These are phyloP conservation scores for Dione vanillae DNA, from an alignment of 2,888 invertebrate species.

Conservation along the genomic window DNA sequence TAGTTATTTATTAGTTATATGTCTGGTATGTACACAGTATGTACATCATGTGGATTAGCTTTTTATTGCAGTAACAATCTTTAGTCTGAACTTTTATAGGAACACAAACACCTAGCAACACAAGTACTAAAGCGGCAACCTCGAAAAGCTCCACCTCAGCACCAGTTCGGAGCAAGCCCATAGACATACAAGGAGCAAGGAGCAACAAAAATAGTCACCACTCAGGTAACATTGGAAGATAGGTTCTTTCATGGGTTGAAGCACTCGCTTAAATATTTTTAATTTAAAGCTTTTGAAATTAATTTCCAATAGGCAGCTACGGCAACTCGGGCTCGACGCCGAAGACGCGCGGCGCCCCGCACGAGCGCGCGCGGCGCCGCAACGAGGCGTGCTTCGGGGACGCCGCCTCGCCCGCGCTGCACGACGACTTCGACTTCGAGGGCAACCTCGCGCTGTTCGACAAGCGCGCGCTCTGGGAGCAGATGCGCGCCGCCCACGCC, in stretches of 20 bases:
- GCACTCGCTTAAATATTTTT: no score
- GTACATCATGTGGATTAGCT: neutral
- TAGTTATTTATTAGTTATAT: no score
- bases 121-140: constrained; percentile 35
- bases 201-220: constrained; percentile 54
- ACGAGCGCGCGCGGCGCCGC: constrained; percentile 79
- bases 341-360: constrained; percentile 62
- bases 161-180: constrained; percentile 69
- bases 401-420: constrained; percentile 85
- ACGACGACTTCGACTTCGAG: constrained; percentile 96
- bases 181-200: constrained; percentile 66
- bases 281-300: neutral
- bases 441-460: constrained; percentile 96
- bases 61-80: neutral
- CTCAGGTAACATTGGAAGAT: constrained; percentile 52
- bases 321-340: constrained; percentile 56
- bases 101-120: constrained; percentile 47
- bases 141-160: constrained; percentile 35
- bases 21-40: no score
- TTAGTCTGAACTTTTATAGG: constrained; percentile 34
- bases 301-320: constrained; percentile 55
- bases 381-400: constrained; percentile 93
- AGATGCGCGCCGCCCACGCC: constrained; percentile 58
- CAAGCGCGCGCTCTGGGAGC: constrained; percentile 84
- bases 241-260: no score